These are phyloP conservation scores for Dolichoris vasculosae DNA, from an alignment of 1,140 invertebrate species.

Conservation along the genomic window DNA sequence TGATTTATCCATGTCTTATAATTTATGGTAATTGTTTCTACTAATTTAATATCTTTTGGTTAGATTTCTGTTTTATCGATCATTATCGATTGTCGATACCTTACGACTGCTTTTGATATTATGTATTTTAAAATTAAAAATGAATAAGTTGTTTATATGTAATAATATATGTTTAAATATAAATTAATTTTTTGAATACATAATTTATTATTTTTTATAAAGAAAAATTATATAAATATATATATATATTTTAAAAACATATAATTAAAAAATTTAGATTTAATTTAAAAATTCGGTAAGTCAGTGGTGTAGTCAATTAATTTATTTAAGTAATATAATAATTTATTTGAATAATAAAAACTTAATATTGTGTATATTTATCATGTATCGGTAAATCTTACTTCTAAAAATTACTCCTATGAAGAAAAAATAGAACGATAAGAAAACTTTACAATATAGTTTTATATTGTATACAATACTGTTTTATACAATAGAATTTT, in stretches of 20 bases:
- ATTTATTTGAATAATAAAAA: neutral
- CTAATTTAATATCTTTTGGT: too few relatives aligned
- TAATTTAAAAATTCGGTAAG: neutral
- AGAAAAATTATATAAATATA: neutral
- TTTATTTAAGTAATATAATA: neutral
- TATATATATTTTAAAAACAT: neutral
- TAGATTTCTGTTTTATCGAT: constrained; percentile 6
- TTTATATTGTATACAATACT: too few relatives aligned
- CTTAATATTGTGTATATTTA: neutral
- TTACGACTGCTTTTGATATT: neutral
- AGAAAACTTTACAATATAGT: too few relatives aligned
- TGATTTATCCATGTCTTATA: too few relatives aligned
- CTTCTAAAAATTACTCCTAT: neutral
- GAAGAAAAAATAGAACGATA: neutral
- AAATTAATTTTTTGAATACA: neutral
- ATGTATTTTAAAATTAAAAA: neutral
- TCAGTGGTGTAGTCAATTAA: neutral
- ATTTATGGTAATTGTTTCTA: too few relatives aligned
- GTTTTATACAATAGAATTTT: too few relatives aligned
- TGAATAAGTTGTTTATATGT: neutral
- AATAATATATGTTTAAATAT: neutral
- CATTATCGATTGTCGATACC: neutral
- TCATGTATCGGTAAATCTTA: neutral
- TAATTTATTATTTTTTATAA: neutral
- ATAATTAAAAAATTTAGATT: neutral